Base-by-base conservation (phyloP, 2,797 vertebrate genomes). In the Acipenser oxyrinchus region DNA sequence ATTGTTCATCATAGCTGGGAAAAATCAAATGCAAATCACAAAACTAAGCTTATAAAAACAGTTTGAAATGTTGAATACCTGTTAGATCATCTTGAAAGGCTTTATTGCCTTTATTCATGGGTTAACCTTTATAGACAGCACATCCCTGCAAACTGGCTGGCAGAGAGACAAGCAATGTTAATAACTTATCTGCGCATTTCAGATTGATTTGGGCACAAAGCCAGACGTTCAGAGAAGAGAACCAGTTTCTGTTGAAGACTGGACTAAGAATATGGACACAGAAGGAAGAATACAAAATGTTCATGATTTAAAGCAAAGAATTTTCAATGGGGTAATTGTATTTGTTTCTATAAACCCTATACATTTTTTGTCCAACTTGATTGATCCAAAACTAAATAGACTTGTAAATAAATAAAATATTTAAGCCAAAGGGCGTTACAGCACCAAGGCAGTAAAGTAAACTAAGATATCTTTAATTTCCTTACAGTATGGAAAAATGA, bases 261-360 rank as follows among this genome's bases (percentile, higher is more conserved):
- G 95, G 96, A 81, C 71, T 18, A 89, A 83, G 76, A 86, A 89
- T 55, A 88, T 93, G 83, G 94, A 98, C 73, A 71, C 85, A 2
- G 93, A 96, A 78, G 96, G 95, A 75, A 90, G 92, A 82, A 82
- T 97, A 75, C 68, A 76, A 69, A 77, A 91, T 67, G 81, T 89
- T 3, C 77, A 87, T 50, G 80, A 77, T 23, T 82, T 98, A 78
- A 95, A 93, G 79, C 83, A 80, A 15, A 76, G 72, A 18, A 89
- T 98, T 84, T 99, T 99, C 82, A 96, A 93, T 90, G 96, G 95
- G 92, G 96, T 91, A 91, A 82, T 60, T 68, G 15, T 0, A 76
- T 77, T 51, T 3, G 62, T 1, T 18, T 12, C 10, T 63, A 49
- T 10, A 37, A 55, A 55, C 52, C 52, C n/a, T 55, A 10, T 55